Percentiles rank a stretch among this genome's conserved stretches.
Conservation (phyloP, 2,113 vertebrate genomes). For the Dendrocopos noguchii region DNA sequence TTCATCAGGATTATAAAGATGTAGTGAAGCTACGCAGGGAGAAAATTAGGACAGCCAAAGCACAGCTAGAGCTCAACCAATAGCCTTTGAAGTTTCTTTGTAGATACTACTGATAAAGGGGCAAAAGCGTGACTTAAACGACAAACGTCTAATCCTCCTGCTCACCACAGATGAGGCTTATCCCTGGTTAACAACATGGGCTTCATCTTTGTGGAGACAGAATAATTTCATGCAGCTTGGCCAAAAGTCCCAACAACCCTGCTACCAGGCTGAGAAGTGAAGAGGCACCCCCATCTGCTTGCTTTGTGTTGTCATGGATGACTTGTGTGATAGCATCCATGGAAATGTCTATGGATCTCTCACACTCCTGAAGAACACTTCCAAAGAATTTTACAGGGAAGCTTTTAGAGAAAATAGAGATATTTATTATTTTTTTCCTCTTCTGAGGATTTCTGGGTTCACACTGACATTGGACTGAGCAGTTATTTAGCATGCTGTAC, state of each 20-base stretch:
- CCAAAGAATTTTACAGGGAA: constrained; percentile 61
- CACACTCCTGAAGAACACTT: neutral
- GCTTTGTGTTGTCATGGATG: neutral
- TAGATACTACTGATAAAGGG: neutral
- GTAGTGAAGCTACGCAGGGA: no score
- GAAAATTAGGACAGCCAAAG: no score
- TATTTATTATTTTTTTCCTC: constrained; percentile 61
- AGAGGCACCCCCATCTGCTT: neutral
- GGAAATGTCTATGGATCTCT: no score
- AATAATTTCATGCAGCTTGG: neutral
- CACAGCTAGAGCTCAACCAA: neutral
- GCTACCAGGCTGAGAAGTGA: neutral
- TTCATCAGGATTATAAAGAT: no score
- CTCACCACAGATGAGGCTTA: neutral
- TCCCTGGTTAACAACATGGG: neutral
- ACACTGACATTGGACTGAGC: constrained; percentile 17
- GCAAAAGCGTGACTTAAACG: neutral
- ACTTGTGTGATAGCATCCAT: no score
- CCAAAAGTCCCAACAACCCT: neutral
- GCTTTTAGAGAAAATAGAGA: constrained; percentile 48
- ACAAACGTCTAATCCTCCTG: neutral
- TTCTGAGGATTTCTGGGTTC: constrained; percentile 18
- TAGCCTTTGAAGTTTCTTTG: neutral
- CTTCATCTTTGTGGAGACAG: neutral
- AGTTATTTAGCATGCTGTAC: constrained; percentile 21